Evolutionary conservation across 1,140 invertebrate species (phyloP).

Genomic region (Calephelis virginiensis): DNA sequence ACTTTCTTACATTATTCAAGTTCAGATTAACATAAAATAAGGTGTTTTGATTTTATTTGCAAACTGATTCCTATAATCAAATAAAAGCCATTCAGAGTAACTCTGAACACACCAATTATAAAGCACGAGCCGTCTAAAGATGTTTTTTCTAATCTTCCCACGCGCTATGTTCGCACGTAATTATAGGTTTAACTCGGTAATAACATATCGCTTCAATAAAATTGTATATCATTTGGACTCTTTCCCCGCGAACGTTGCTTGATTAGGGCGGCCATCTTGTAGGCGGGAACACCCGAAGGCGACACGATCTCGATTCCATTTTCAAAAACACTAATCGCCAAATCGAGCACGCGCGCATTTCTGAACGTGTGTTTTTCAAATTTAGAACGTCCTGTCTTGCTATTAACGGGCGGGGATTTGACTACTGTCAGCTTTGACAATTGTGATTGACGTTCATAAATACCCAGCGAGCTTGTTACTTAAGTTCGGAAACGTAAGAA

Average conservation of each 20-base stretch:
- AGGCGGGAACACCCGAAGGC: conserved; percentile 68
- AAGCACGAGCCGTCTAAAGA: conserved; percentile 68
- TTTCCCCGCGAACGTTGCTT: conserved; percentile 62
- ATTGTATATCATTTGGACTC: conserved; percentile 74
- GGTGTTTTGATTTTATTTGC: conserved; percentile 41
- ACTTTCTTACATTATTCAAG: not conserved
- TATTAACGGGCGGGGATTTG: conserved; percentile 66
- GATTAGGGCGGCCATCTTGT: conserved; percentile 75
- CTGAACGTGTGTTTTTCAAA: conserved; percentile 72
- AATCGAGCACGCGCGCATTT: conserved; percentile 66
- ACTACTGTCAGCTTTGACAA: conserved; percentile 74
- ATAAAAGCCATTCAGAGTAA: conserved; percentile 56
- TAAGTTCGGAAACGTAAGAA: conserved; percentile 51
- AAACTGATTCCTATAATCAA: conserved; percentile 55
- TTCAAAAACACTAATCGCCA: conserved; percentile 75
- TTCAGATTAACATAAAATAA: conserved; percentile 21
- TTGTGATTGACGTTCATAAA: conserved; percentile 72
- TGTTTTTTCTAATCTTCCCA: conserved; percentile 74
- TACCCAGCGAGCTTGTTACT: conserved; percentile 65
- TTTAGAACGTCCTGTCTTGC: conserved; percentile 64
- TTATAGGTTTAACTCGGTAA: conserved; percentile 71
- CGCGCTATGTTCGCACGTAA: conserved; percentile 68
- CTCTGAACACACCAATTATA: conserved; percentile 61
- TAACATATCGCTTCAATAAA: conserved; percentile 76
- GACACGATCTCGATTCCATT: conserved; percentile 73